These are phyloP conservation scores for Semibalanus balanoides DNA, from an alignment of 1,140 invertebrate genomes.

Conservation along the genomic window DNA sequence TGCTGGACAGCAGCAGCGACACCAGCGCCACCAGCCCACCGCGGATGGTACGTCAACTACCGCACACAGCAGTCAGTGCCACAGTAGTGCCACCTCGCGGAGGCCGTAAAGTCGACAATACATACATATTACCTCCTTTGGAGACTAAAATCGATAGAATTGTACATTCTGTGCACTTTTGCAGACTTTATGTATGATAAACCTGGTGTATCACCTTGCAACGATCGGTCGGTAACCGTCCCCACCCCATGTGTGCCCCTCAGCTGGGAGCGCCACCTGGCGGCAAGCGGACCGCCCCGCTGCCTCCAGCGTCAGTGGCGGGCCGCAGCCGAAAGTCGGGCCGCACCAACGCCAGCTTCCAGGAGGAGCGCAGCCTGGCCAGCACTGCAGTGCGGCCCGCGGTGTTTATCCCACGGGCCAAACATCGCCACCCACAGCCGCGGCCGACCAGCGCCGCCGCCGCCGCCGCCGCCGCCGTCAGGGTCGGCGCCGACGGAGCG, in stretches of 20 bases:
- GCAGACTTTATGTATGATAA: no score
- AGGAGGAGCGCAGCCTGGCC: not conserved
- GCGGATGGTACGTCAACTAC: not conserved
- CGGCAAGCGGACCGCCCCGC: not conserved
- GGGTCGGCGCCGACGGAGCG: not conserved
- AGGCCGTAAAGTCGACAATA: no score
- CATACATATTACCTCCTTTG: no score
- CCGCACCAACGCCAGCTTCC: not conserved
- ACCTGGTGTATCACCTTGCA: no score
- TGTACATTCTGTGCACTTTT: no score
- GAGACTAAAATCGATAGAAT: no score
- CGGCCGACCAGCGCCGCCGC: not conserved
- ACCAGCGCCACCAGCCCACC: constrained; percentile 1
- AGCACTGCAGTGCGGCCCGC: not conserved
- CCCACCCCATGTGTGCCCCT: no score
- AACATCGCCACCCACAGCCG: not conserved
- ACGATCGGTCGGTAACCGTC: no score
- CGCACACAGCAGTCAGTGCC: no score
- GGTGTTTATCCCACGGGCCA: not conserved
- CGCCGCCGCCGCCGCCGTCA: not conserved
- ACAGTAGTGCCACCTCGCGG: no score
- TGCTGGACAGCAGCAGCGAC: constrained; percentile 7
- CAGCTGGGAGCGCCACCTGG: no score
- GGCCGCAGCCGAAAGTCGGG: not conserved
- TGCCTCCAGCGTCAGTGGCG: not conserved